Evolutionary conservation across 2,888 invertebrate genomes (phyloP), one percentile per base, ranked within the genome.

Genomic region (Caenorhabditis angaria): DNA sequence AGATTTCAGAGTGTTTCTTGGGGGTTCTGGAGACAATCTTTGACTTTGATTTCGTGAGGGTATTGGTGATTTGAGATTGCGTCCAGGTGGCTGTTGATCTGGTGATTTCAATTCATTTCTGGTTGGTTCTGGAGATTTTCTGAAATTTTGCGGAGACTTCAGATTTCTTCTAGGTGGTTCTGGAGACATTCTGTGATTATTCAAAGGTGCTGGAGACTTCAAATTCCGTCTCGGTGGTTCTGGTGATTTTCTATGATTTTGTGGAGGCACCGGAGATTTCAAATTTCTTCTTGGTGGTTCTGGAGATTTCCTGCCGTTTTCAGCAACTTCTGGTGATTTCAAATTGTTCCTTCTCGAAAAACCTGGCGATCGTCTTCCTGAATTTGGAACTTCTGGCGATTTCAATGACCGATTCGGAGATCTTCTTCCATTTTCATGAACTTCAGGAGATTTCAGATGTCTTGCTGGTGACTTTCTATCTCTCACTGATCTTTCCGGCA

Each of bases 1-100:
- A 57, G 66, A 62, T 0, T 66, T 57, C 20, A 66, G 56, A 8
- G 71, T 5, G 63, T 67, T 32, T 65, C 20, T 72, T 64, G n/a
- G 60, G 14, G 6, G 58, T 10, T 27, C 1, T 35, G 20, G 66
- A 35, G 28, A 61, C 60, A 25, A 60, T 56, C 51, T 61, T 63
- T 0, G 60, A 59, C 53, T 71, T 62, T 66, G 63, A 71, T 35
- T 70, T 70, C 50, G 48, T 70, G 48, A 10, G 2, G 22, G 24
- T 22, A 48, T 18, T 18, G 14, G 14, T 48, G 48, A 48, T 18
- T 48, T 14, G 10, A 48, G 18, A 48, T 20, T 4, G 4, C 48
- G 48, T 48, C 48, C 18, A n/a, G 14, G 48, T 8, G 48, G 20
- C 20, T 35, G 6, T 35, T 14, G 8, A 14, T 14, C 4, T 27